phyloP scores from a whole-genome alignment of 1,140 invertebrate species.

The Drosophila biarmipes region DNA sequence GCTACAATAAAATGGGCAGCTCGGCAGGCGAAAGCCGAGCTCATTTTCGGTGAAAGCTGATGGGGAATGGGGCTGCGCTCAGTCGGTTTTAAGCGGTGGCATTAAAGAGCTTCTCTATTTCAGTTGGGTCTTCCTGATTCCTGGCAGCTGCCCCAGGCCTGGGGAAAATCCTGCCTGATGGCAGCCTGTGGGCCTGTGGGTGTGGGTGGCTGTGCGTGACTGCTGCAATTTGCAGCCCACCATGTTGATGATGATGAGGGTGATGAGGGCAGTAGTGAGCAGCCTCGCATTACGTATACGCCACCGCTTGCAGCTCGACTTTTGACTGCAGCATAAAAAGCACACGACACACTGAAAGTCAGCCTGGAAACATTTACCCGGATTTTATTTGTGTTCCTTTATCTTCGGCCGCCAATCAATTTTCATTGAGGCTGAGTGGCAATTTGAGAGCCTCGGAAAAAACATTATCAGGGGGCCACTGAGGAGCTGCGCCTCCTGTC shows the following conservation, averaged over 20 bases:
- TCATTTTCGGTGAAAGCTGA: conserved; percentile 39
- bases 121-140: conserved; percentile 14
- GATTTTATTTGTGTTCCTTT: conserved; percentile 1
- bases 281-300: conserved; percentile 29
- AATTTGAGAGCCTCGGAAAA: conserved; percentile 30
- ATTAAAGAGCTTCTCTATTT: conserved; percentile 26
- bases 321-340: background rate
- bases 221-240: conserved; percentile 52
- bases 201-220: conserved; percentile 37
- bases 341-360: background rate
- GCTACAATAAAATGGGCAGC: conserved; percentile 24
- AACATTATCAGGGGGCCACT: too few species aligned
- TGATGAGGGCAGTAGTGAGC: conserved; percentile 1
- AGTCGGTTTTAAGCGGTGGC: conserved; percentile 5
- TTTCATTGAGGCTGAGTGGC: conserved; percentile 40
- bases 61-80: conserved; percentile 13
- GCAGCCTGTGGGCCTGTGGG: conserved; percentile 47
- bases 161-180: conserved; percentile 37
- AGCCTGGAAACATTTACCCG: conserved; percentile 4
- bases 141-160: conserved; percentile 19
- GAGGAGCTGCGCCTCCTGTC: conserved; percentile 18
- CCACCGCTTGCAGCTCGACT: conserved; percentile 24
- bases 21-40: conserved; percentile 1
- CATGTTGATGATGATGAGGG: conserved; percentile 14
- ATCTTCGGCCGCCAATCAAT: conserved; percentile 28